Percentiles rank a stretch among this genome's conserved stretches.
phyloP scores from a whole-genome alignment of 2,888 invertebrate genomes.

The Megamerina dolium region DNA sequence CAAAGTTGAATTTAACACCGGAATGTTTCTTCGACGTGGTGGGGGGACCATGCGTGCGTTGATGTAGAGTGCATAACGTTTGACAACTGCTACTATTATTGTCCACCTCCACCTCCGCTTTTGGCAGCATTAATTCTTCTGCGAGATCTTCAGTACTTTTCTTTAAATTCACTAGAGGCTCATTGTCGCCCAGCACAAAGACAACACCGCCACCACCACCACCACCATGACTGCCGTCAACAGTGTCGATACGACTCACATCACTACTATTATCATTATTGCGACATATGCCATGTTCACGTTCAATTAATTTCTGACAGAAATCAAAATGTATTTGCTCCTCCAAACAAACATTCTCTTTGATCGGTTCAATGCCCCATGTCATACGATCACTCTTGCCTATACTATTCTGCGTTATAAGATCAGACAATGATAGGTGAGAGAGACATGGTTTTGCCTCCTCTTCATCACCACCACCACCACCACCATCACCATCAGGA shows the following conservation, averaged over 20 bases:
- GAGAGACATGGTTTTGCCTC: slow-evolving; percentile 26
- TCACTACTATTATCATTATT: slow-evolving; percentile 12
- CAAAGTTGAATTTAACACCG: slow-evolving; percentile 68
- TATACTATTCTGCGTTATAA: slow-evolving; percentile 47
- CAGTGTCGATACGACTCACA: slow-evolving; percentile 9
- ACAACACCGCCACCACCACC: slow-evolving; percentile 50
- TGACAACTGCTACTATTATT: slow-evolving; percentile 3
- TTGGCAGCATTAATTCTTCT: slow-evolving; percentile 17
- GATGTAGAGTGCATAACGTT: slow-evolving; percentile 37
- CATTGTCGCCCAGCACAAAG: slow-evolving; percentile 67
- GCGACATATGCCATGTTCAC: slow-evolving; percentile 31
- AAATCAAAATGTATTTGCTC: slow-evolving; percentile 41
- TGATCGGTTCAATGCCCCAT: slow-evolving; percentile 47
- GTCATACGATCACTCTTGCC: slow-evolving; percentile 44
- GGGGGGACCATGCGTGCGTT: slow-evolving; percentile 31
- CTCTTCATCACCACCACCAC: slow-evolving; percentile 3
- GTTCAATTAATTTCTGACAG: slow-evolving; percentile 36
- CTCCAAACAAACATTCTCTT: slow-evolving; percentile 44
- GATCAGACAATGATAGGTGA: slow-evolving; percentile 43
- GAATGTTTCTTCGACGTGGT: slow-evolving; percentile 47
- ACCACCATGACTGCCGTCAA: slow-evolving; percentile 25
- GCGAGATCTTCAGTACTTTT: slow-evolving; percentile 47
- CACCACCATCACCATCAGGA: neutral
- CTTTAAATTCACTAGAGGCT: slow-evolving; percentile 61
- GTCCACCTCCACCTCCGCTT: neutral